Evolutionary conservation across 2,113 vertebrate species (phyloP).

Genomic region (Anas platyrhynchos): DNA sequence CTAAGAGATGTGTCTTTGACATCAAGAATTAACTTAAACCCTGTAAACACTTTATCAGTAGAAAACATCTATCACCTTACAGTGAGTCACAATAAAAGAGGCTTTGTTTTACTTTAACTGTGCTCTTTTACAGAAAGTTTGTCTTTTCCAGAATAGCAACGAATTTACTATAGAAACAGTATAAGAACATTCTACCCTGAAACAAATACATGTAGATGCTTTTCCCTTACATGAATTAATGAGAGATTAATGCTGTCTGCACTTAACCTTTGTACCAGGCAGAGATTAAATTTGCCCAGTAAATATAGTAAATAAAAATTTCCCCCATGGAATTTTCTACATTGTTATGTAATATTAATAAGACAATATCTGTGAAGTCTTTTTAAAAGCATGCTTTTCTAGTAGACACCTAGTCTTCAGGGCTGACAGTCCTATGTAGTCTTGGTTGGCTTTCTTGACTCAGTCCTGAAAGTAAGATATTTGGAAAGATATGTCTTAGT

Average conservation of each 20-base stretch:
- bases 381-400: not conserved
- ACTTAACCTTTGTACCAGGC: not conserved
- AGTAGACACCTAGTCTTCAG: not conserved
- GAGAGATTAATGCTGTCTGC: not conserved
- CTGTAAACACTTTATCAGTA: not conserved
- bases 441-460: not conserved
- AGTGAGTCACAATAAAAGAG: not conserved
- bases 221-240: not conserved
- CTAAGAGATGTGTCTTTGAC: slow-evolving; percentile 3
- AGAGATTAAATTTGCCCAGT: not conserved
- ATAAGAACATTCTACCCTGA: not conserved
- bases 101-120: slow-evolving; percentile 12
- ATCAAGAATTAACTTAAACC: not conserved
- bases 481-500: not conserved
- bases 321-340: not conserved
- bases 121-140: slow-evolving; percentile 10
- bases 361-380: not conserved
- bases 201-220: not conserved
- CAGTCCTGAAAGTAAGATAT: not conserved
- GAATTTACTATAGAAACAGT: slow-evolving; percentile 37
- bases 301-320: not conserved
- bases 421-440: not conserved
- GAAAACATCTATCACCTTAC: not conserved
- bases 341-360: not conserved
- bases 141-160: slow-evolving; percentile 28